A percentile compares a stretch with the other conserved stretches of the same genome.
These are phyloP conservation scores for Archivesica marissinica DNA, from an alignment of 1,140 invertebrate species.

Conservation along the genomic window DNA sequence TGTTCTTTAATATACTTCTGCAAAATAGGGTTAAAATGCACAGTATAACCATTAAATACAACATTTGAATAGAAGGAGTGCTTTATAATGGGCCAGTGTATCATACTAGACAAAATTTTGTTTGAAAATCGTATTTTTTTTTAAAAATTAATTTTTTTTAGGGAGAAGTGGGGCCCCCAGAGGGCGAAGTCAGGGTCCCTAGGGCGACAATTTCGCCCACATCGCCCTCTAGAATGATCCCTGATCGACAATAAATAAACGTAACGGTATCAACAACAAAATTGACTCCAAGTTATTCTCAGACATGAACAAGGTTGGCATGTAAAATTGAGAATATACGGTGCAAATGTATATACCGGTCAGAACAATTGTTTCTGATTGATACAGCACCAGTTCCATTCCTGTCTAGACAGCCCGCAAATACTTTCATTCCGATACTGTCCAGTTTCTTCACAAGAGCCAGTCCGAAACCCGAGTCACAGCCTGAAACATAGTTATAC, in stretches of 20 bases:
- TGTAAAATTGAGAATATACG: background rate
- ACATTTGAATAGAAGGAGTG: too few relatives aligned
- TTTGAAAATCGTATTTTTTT: too few relatives aligned
- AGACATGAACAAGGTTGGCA: background rate
- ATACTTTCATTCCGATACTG: conserved; percentile 84
- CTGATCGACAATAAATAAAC: background rate
- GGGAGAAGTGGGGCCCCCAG: too few relatives aligned
- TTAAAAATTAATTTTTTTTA: too few relatives aligned
- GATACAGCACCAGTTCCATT: conserved; percentile 81
- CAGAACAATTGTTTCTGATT: conserved; percentile 77
- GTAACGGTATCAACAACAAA: background rate
- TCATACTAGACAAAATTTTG: too few relatives aligned
- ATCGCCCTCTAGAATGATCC: too few relatives aligned
- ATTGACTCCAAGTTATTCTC: background rate
- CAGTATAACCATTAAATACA: too few relatives aligned
- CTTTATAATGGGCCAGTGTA: too few relatives aligned
- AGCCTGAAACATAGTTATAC: conserved; percentile 79
- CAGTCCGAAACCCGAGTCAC: conserved; percentile 86
- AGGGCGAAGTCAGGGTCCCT: too few relatives aligned
- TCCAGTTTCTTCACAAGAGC: conserved; percentile 84
- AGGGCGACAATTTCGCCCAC: too few relatives aligned
- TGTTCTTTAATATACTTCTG: too few relatives aligned
- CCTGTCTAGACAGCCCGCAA: conserved; percentile 85
- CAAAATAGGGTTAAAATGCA: too few relatives aligned
- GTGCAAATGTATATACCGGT: conserved; percentile 68